phyloP scores from a whole-genome alignment of 2,113 vertebrate species.

The Tragulus kanchil region DNA sequence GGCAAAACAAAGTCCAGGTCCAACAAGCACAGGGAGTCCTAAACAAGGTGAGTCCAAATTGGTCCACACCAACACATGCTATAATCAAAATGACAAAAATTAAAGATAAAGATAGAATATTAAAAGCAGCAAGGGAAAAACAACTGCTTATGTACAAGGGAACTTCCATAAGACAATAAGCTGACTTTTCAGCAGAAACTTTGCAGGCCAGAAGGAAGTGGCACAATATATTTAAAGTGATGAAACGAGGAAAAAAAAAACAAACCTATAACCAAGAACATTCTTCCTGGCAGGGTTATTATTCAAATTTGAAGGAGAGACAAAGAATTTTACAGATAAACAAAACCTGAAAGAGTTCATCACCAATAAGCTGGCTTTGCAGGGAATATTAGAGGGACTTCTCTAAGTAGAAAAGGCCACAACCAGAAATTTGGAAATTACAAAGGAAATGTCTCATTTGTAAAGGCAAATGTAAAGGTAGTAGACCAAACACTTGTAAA shows the following conservation, averaged over 20 bases:
- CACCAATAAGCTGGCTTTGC: not conserved
- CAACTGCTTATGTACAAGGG: not conserved
- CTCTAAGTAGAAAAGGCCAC: not conserved
- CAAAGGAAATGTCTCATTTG: not conserved
- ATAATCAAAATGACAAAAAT: not conserved
- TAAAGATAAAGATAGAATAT: not conserved
- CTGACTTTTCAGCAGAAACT: not conserved
- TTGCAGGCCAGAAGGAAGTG: not conserved
- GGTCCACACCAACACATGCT: not conserved
- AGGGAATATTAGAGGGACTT: not conserved
- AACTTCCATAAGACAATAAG: not conserved
- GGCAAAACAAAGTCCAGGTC: not conserved
- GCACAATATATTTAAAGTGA: not conserved
- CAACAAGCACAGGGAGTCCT: not conserved
- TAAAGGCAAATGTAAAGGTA: not conserved
- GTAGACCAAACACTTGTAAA: not conserved
- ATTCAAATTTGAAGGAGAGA: not conserved
- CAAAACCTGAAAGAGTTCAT: not conserved
- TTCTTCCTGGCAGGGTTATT: not conserved
- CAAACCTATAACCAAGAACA: not conserved
- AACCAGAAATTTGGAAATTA: not conserved
- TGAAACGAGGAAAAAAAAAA: not conserved
- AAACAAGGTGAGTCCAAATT: not conserved
- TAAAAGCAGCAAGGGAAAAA: not conserved
- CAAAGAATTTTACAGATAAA: not conserved